A percentile compares a stretch with the other conserved stretches of the same genome.
Evolutionary conservation across 2,888 invertebrate species (phyloP).

Genomic region (Eupithecia inturbata): DNA sequence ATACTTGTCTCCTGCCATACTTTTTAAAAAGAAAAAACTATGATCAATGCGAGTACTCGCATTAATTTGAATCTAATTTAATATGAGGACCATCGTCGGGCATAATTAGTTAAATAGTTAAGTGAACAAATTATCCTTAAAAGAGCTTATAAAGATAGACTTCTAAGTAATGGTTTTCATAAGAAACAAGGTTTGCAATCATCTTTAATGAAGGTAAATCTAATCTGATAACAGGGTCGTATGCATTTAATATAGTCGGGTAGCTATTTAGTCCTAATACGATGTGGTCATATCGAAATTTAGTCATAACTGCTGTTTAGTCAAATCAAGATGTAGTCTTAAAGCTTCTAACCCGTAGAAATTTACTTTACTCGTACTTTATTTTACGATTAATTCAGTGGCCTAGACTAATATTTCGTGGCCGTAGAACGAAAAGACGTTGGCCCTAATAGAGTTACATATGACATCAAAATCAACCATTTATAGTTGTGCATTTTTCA

Average conservation of each 20-base stretch:
- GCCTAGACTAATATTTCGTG: neutral
- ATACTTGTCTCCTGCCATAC: neutral
- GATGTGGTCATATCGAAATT: no score
- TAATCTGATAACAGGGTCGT: neutral
- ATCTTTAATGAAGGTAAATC: constrained; percentile 49
- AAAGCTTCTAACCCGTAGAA: no score
- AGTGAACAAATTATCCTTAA: constrained; percentile 51
- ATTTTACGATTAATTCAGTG: neutral
- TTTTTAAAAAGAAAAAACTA: no score
- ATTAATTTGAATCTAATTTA: neutral
- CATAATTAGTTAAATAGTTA: constrained; percentile 7
- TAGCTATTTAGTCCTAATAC: no score
- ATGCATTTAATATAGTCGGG: no score
- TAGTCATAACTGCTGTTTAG: no score
- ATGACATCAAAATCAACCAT: no score
- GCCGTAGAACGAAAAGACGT: no score
- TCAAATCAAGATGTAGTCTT: no score
- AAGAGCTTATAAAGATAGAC: constrained; percentile 61
- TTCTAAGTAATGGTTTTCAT: constrained; percentile 60
- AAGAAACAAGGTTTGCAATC: constrained; percentile 48
- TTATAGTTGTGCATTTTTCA: no score
- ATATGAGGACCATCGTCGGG: constrained; percentile 22
- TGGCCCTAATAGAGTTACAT: no score
- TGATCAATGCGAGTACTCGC: no score
- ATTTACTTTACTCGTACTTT: neutral